phyloP scores from a whole-genome alignment of 2,888 invertebrate species.

The Branchinecta sandiegonensis region DNA sequence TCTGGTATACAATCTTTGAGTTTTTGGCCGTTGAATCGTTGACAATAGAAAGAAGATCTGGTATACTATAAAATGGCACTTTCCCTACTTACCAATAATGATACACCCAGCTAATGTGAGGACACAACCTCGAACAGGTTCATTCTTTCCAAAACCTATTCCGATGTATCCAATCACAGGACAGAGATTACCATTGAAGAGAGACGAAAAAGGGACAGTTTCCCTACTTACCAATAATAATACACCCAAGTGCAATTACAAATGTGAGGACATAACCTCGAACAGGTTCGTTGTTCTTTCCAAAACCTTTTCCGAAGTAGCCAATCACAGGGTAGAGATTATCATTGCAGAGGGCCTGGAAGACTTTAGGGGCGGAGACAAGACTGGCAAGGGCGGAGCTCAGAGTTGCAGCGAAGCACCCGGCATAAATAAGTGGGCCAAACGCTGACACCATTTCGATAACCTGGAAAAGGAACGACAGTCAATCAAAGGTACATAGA shows the following conservation, averaged over 20 bases:
- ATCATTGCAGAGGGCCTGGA: conserved; percentile 83
- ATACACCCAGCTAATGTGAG: conserved; percentile 74
- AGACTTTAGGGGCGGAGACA: conserved; percentile 88
- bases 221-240: conserved; percentile 58
- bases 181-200: conserved; percentile 47
- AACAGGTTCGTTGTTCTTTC: conserved; percentile 46
- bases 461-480: conserved; percentile 42
- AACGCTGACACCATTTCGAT: conserved; percentile 66
- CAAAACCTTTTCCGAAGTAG: conserved; percentile 62
- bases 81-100: conserved; percentile 54
- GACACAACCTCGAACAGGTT: conserved; percentile 70
- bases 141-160: conserved; percentile 44
- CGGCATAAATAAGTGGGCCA: conserved; percentile 86
- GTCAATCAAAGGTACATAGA: too few relatives aligned
- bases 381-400: conserved; percentile 91
- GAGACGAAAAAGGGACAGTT: too few relatives aligned
- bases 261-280: conserved; percentile 86
- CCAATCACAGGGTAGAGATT: conserved; percentile 84
- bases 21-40: too few relatives aligned
- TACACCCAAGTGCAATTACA: conserved; percentile 64
- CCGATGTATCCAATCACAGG: conserved; percentile 85
- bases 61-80: neutral
- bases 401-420: conserved; percentile 91
- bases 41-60: too few relatives aligned
- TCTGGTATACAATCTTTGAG: too few relatives aligned